Base-by-base conservation (phyloP, 2,888 invertebrate genomes). In the Litoditis marina region DNA sequence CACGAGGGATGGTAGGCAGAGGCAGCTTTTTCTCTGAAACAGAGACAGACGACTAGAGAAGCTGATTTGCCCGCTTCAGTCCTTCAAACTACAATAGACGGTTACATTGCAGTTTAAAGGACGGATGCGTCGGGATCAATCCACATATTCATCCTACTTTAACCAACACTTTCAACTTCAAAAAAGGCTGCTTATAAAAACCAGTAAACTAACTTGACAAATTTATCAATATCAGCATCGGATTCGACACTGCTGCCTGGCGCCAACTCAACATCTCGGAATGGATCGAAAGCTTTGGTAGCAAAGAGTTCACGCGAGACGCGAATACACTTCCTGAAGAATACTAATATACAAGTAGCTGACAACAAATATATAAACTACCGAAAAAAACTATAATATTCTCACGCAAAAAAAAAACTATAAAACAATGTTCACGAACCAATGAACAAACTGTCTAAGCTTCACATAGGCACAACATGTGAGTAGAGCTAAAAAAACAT, bases 1-100 rank as follows among this genome's bases (percentile, higher is more conserved):
- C 92, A 91, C 0, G 88, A 90, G 0, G 89, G 89, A 83, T 92
- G 92, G 82, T 92, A 91, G 0, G 90, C 89, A 0, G 89, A 79
- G 65, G 86, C 86, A 0, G 83, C 81, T 59, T 81, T 74, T 6
- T 74, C 73, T 8, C 84, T 47, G 83, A 71, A 67, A n/a, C 19
- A 7, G n/a, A 19, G 27, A 5, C n/a, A n/a, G n/a, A n/a, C n/a
- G n/a, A 36, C 13, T n/a, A 36, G 39, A n/a, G n/a, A 36, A 36
- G n/a, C 39, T 36, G 39, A 16, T 36, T 36, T 36, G 39, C 13
- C 13, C n/a, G n/a, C 13, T 36, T 36, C 1, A 36, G 13, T 36
- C 13, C 39, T 16, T 36, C 39, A 36, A 36, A 36, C 13, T 36
- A n/a, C n/a, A n/a, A n/a, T n/a, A n/a, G n/a, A n/a, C n/a, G n/a